Conservation (phyloP, 2,797 vertebrate species). For the Sebastes nivosus region DNA sequence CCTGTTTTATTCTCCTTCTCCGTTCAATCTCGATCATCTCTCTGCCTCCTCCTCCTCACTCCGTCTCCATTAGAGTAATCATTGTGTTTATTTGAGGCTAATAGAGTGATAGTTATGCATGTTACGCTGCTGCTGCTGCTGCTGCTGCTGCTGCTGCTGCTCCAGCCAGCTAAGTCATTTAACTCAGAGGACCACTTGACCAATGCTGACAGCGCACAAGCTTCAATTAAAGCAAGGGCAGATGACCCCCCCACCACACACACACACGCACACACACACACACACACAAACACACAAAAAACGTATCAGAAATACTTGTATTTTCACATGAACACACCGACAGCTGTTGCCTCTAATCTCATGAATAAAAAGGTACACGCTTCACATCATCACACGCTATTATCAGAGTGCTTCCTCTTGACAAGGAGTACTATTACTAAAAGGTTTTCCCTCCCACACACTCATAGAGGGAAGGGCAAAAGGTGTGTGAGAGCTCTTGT, state of each 20-base stretch:
- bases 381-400: not conserved
- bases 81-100: conserved; percentile 48
- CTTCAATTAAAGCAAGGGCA: conserved; percentile 57
- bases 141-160: conserved; percentile 6
- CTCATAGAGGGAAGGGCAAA: conserved; percentile 33
- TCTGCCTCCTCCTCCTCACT: conserved; percentile 22
- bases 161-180: conserved; percentile 50
- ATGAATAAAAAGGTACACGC: conserved; percentile 15
- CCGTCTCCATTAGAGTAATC: conserved; percentile 39
- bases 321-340: not conserved
- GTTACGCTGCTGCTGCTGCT: not conserved
- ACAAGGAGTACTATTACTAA: conserved; percentile 55
- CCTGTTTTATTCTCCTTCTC: not conserved
- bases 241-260: not conserved
- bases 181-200: conserved; percentile 73
- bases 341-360: conserved; percentile 18
- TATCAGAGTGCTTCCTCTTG: conserved; percentile 54
- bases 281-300: not conserved
- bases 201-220: conserved; percentile 54
- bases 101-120: conserved; percentile 55
- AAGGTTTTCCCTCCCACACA: conserved; percentile 68
- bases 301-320: not conserved
- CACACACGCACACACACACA: not conserved
- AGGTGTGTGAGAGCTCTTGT: conserved; percentile 53
- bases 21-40: not conserved